Evolutionary conservation across 2,797 vertebrate species (phyloP).

Genomic region (Leptodactylus fallax): DNA sequence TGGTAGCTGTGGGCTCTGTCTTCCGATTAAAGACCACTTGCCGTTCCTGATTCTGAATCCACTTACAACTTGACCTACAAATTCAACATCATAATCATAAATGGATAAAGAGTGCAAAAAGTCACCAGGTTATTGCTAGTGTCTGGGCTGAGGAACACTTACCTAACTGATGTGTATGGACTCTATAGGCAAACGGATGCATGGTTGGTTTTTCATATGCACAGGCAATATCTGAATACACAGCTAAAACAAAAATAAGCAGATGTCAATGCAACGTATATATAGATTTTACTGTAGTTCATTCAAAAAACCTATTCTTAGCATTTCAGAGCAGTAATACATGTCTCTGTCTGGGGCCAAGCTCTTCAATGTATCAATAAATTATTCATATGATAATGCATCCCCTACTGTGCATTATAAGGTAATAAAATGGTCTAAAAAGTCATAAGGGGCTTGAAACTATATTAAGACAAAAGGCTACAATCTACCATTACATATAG

Average conservation of each 20-base stretch:
- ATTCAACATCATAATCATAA: neutral
- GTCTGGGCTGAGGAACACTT: constrained; percentile 67
- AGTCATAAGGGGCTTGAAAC: neutral
- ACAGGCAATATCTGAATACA: constrained; percentile 92
- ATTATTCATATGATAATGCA: constrained; percentile 37
- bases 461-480: constrained; percentile 3
- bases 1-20: constrained; percentile 93
- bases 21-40: constrained; percentile 90
- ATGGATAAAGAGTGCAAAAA: neutral
- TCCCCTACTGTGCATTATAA: constrained; percentile 24
- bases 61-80: constrained; percentile 91
- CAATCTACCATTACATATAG: neutral
- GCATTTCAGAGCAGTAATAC: neutral
- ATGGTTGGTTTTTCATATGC: constrained; percentile 87
- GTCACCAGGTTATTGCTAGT: neutral
- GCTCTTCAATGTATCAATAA: neutral
- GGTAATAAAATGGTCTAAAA: constrained; percentile 32
- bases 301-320: neutral
- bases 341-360: neutral
- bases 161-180: constrained; percentile 95
- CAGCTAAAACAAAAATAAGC: constrained; percentile 74
- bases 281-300: neutral
- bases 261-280: neutral
- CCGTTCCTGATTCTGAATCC: constrained; percentile 92
- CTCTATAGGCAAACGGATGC: constrained; percentile 96